A percentile compares a stretch with the other conserved stretches of the same genome.
Conservation (phyloP, 2,797 vertebrate genomes). For the Novumbra hubbsi region DNA sequence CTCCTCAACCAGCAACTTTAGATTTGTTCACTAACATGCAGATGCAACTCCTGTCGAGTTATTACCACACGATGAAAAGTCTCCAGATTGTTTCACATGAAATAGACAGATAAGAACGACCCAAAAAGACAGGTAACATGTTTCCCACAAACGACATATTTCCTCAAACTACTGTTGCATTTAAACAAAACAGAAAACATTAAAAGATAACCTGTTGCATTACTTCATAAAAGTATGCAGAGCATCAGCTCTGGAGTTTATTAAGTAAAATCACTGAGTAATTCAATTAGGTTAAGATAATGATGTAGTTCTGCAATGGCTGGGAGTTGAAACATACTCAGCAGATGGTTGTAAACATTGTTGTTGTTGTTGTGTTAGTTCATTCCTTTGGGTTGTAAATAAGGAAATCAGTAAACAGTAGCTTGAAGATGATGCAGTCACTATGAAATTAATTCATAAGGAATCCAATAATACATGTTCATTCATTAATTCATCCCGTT, state of each 20-base stretch:
- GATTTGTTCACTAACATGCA: conserved; percentile 24
- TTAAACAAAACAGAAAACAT: not conserved
- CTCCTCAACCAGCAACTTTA: conserved; percentile 38
- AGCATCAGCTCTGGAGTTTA: not conserved
- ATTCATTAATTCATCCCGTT: not conserved
- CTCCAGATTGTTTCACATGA: not conserved
- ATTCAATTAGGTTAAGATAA: not conserved
- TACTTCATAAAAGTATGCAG: not conserved
- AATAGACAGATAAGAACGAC: not conserved
- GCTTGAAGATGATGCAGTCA: conserved; percentile 1
- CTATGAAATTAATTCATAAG: conserved; percentile 14
- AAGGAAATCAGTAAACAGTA: conserved; percentile 10
- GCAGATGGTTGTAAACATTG: not conserved
- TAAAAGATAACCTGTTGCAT: not conserved
- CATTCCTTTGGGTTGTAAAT: conserved; percentile 16
- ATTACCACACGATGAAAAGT: conserved; percentile 24
- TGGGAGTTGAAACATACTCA: conserved; percentile 3
- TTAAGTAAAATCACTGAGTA: conserved; percentile 2
- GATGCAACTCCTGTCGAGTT: conserved; percentile 11
- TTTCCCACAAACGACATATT: not conserved
- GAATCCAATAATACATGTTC: conserved; percentile 32
- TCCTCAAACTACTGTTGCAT: not conserved
- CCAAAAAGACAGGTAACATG: not conserved
- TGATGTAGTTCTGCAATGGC: not conserved
- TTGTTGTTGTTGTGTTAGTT: not conserved